Percentiles rank a stretch among this genome's conserved stretches.
Evolutionary conservation across 2,113 vertebrate species (phyloP).

Genomic region (Dromas ardeola): DNA sequence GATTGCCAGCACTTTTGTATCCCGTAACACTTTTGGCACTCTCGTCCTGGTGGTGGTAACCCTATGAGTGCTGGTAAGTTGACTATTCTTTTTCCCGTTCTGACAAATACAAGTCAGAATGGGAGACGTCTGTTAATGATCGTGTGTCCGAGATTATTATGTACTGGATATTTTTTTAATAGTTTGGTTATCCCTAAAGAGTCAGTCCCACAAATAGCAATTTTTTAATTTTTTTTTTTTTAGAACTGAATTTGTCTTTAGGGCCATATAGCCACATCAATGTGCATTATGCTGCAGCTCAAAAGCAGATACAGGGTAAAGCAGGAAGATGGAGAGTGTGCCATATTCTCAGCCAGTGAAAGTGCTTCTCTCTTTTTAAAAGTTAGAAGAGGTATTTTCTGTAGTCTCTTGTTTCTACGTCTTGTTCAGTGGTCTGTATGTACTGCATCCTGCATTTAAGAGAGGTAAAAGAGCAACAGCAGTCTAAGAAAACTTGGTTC

Average conservation of each 20-base stretch:
- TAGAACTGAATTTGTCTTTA: background rate
- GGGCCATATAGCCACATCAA: background rate
- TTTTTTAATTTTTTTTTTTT: background rate
- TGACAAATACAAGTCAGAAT: background rate
- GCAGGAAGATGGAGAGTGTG: background rate
- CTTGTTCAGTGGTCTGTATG: background rate
- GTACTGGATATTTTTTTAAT: background rate
- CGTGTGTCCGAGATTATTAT: background rate
- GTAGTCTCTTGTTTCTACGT: background rate
- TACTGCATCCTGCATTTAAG: background rate
- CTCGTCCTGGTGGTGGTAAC: background rate
- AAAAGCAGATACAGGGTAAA: slow-evolving; percentile 27
- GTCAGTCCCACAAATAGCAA: background rate
- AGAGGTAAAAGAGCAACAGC: background rate
- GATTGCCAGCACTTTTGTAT: background rate
- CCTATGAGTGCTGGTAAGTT: background rate
- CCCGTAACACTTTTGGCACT: background rate
- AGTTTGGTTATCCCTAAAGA: background rate
- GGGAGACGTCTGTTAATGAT: background rate
- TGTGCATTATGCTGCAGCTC: background rate
- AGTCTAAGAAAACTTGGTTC: background rate
- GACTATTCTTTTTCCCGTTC: slow-evolving; percentile 12
- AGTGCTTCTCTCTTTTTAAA: background rate
- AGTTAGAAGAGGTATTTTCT: background rate
- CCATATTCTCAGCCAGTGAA: background rate